These are phyloP conservation scores for Cassiopea xamachana DNA, from an alignment of 30 jellyfish, hydroid and myxozoan genomes.

Conservation along the genomic window DNA sequence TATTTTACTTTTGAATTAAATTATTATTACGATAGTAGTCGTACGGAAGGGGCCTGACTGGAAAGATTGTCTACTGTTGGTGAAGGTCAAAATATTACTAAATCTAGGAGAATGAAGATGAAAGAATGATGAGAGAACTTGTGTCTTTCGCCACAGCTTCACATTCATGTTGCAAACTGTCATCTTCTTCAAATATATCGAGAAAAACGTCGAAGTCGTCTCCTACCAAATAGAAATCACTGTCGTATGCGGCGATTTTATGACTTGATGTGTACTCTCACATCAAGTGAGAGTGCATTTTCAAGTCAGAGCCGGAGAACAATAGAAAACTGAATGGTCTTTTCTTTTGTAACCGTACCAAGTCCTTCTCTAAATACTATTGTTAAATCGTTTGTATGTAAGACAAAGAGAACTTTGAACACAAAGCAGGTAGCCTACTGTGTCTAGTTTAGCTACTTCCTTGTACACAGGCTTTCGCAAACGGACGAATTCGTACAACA, in stretches of 20 bases:
- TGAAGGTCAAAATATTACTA: no score
- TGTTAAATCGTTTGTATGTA: no score
- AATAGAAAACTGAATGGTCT: background rate
- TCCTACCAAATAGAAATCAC: background rate
- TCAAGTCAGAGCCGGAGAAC: background rate
- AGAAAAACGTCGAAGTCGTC: conserved; percentile 18
- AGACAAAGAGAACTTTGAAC: no score
- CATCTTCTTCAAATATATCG: conserved; percentile 14
- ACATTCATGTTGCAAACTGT: background rate
- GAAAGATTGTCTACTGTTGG: no score
- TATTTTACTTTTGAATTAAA: no score
- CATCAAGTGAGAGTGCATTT: background rate
- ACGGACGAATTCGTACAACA: no score
- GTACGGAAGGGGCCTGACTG: no score
- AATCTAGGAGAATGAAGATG: background rate
- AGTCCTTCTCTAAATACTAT: background rate
- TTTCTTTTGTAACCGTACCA: conserved; percentile 1
- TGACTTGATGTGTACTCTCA: background rate
- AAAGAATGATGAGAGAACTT: background rate
- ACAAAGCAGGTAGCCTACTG: no score
- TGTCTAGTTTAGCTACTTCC: no score
- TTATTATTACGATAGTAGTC: no score
- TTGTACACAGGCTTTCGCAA: no score
- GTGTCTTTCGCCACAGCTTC: conserved; percentile 9
- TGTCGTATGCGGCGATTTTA: background rate